Percentiles rank a stretch among this genome's conserved stretches.
Conservation (phyloP, 2,888 invertebrate species). For the Sesamia inferens region DNA sequence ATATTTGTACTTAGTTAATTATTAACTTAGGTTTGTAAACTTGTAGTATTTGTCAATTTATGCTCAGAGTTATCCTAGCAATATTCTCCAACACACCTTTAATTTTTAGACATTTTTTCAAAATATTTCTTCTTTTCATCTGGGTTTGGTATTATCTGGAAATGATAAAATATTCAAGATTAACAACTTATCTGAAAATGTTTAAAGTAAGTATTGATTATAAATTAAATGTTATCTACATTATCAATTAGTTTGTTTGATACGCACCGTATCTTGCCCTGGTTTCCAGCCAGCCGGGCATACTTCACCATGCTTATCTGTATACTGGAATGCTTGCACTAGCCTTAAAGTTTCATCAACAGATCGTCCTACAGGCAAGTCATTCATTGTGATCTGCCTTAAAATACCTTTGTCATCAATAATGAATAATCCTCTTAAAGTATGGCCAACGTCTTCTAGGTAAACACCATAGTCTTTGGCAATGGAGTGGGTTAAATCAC, state of each 20-base stretch:
- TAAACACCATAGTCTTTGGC: conserved; percentile 98
- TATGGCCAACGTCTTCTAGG: conserved; percentile 97
- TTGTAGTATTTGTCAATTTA: conserved; percentile 1
- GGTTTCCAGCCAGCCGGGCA: conserved; percentile 99
- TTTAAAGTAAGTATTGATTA: conserved; percentile 23
- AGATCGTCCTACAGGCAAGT: conserved; percentile 97
- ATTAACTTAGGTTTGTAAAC: not conserved
- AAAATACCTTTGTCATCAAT: conserved; percentile 96
- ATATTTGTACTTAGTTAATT: conserved; percentile 7
- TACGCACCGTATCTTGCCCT: conserved; percentile 95
- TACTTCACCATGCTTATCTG: conserved; percentile 97
- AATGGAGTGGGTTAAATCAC: conserved; percentile 97
- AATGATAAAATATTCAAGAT: conserved; percentile 72
- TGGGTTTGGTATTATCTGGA: conserved; percentile 95
- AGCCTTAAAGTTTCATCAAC: conserved; percentile 98
- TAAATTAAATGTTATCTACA: conserved; percentile 43
- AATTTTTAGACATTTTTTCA: conserved; percentile 91
- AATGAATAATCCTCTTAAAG: conserved; percentile 97
- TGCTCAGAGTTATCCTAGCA: not conserved
- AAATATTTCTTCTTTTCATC: conserved; percentile 95
- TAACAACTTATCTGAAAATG: conserved; percentile 19
- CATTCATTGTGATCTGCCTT: conserved; percentile 99
- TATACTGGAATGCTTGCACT: conserved; percentile 98
- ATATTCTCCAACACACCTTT: conserved; percentile 21
- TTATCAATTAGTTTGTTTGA: conserved; percentile 42